Base-by-base conservation (phyloP, 2,797 vertebrate genomes). In the Hyperoplus lanceolatus region DNA sequence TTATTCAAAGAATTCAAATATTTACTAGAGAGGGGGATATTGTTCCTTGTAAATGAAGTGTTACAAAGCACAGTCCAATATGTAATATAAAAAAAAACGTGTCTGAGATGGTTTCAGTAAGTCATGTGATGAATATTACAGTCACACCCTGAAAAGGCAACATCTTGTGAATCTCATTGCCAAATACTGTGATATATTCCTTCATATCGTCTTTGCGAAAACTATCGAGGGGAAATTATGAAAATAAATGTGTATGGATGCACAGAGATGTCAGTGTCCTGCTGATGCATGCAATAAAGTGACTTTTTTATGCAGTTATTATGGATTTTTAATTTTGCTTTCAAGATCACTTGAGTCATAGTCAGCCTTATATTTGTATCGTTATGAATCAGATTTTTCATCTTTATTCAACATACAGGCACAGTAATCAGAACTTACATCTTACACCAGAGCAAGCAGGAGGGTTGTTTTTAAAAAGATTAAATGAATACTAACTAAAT, bases 241-340 rank as follows among this genome's bases (percentile, higher is more conserved):
- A 14, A 15, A 36, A 9, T 13, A 15, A 2, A 3, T 4, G 14
- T 21, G 8, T 38, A 14, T 36, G n/a, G 5, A 7, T 46, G 56
- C 61, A 65, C 62, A 49, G 7, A 46, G 16, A 57, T 29, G 54
- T 79, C 51, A 68, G 61, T 68, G 21, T 76, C 18, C 29, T 61
- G 56, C 50, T 71, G 57, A 63, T 74, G 15, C 4, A 50, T 64
- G 46, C n/a, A 87, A 70, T 82, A 82, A 83, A 87, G 38, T 43
- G 51, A 77, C 21, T 64, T 75, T 29, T 77, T 65, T 1, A 42
- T 59, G 12, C 6, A 61, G 50, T 15, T 39, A 1, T 53, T 51
- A 39, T 13, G 8, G 9, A 51, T 55, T 11, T 70, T 16, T 18
- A 0, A 12, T 55, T 54, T 50, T 10, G 3, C 63, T 61, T 75